Conservation (phyloP, 2,888 invertebrate species). For the Rhaphigaster nebulosa region DNA sequence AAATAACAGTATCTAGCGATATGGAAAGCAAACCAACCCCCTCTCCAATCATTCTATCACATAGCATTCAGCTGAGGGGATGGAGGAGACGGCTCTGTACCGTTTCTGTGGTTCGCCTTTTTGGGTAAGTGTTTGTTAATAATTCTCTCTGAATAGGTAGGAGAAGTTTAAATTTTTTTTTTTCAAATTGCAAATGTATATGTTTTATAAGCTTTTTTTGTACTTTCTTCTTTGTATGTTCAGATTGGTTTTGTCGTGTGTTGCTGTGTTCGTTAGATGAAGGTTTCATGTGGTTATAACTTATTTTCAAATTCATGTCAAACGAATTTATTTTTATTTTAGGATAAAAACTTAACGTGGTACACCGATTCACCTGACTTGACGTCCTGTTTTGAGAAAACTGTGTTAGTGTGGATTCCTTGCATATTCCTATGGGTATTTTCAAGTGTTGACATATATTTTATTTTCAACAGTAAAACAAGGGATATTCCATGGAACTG, state of each 20-base stretch:
- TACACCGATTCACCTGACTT: slow-evolving; percentile 86
- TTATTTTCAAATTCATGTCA: slow-evolving; percentile 52
- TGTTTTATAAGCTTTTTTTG: not conserved
- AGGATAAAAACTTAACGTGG: slow-evolving; percentile 87
- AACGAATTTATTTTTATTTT: slow-evolving; percentile 68
- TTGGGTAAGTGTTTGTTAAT: slow-evolving; percentile 60
- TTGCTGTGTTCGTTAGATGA: slow-evolving; percentile 6
- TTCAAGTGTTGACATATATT: slow-evolving; percentile 81
- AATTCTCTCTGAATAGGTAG: not conserved
- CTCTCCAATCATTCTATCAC: slow-evolving; percentile 36
- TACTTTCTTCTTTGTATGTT: not conserved
- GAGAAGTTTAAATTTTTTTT: not conserved
- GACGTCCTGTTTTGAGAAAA: slow-evolving; percentile 92
- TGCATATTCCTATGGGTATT: slow-evolving; percentile 86
- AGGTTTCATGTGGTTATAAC: slow-evolving; percentile 50
- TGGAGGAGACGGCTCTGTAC: slow-evolving; percentile 50
- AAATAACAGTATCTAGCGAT: slow-evolving; percentile 2
- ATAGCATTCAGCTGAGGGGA: slow-evolving; percentile 44
- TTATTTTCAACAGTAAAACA: slow-evolving; percentile 82
- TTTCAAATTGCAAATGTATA: not conserved
- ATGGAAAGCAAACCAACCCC: slow-evolving; percentile 31
- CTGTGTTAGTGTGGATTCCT: slow-evolving; percentile 90
- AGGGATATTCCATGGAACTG: slow-evolving; percentile 80
- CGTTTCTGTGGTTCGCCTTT: slow-evolving; percentile 58
- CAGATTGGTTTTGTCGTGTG: slow-evolving; percentile 13